Evolutionary conservation across 2,113 vertebrate species (phyloP).

Genomic region (Notothenia coriiceps): DNA sequence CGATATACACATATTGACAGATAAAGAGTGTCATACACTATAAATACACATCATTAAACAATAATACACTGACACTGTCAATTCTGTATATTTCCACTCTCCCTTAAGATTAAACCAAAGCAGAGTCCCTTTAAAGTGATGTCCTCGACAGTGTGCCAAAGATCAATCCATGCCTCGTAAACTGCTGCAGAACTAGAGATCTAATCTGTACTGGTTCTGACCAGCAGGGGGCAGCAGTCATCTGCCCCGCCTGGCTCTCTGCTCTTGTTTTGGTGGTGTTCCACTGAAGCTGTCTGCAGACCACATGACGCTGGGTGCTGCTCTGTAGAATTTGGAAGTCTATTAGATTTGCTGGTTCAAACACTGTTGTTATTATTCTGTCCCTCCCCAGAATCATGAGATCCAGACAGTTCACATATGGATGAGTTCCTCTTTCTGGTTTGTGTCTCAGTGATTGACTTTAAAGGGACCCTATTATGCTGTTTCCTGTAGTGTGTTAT

Average conservation of each 20-base stretch:
- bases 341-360: slow-evolving; percentile 30
- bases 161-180: no score
- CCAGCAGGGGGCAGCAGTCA: slow-evolving; percentile 71
- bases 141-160: no score
- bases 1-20: no score
- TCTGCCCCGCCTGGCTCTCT: no score
- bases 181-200: no score
- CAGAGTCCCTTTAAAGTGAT: no score
- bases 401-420: not conserved
- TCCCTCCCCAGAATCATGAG: slow-evolving; percentile 12
- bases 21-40: no score
- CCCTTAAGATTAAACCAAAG: no score
- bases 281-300: slow-evolving; percentile 6
- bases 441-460: not conserved
- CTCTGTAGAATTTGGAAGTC: not conserved
- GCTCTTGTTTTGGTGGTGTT: not conserved
- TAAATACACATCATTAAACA: no score
- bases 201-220: not conserved
- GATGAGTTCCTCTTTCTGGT: not conserved
- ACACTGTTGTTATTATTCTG: slow-evolving; percentile 11
- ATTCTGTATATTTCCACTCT: no score
- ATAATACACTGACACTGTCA: no score
- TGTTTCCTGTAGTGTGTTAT: no score
- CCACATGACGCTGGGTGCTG: slow-evolving; percentile 21
- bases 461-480: not conserved